These are phyloP conservation scores for Cotesia vestalis DNA, from an alignment of 1,140 invertebrate genomes.

Conservation along the genomic window DNA sequence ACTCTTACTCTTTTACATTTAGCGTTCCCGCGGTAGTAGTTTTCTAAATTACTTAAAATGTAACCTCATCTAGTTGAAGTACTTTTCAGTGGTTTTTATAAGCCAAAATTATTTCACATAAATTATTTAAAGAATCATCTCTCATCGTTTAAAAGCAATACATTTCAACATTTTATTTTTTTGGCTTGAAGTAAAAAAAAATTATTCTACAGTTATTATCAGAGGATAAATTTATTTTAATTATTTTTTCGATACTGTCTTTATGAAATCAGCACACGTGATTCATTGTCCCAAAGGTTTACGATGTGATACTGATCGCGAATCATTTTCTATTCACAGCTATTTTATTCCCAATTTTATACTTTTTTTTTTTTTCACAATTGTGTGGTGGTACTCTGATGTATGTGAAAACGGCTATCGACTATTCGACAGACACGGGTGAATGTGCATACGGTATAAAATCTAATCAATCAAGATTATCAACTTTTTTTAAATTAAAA, in stretches of 20 bases:
- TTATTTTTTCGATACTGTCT: slow-evolving; percentile 15
- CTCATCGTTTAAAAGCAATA: no score
- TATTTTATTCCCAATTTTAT: neutral
- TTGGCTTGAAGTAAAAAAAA: no score
- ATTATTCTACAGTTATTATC: no score
- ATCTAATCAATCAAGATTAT: slow-evolving; percentile 15
- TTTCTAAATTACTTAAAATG: slow-evolving; percentile 44
- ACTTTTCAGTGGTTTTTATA: slow-evolving; percentile 33
- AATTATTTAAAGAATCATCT: slow-evolving; percentile 28
- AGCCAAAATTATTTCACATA: slow-evolving; percentile 4
- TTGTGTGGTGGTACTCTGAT: slow-evolving; percentile 19
- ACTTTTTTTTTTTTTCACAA: neutral
- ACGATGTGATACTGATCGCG: slow-evolving; percentile 11
- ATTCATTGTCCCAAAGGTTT: slow-evolving; percentile 3
- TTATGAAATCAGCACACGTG: slow-evolving; percentile 24
- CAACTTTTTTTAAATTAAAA: neutral
- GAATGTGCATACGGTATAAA: slow-evolving; percentile 1
- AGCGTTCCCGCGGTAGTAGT: slow-evolving; percentile 19
- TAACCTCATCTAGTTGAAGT: slow-evolving; percentile 24
- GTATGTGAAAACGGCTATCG: slow-evolving; percentile 19
- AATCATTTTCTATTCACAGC: neutral
- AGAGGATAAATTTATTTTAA: slow-evolving; percentile 9
- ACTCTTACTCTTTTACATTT: slow-evolving; percentile 21
- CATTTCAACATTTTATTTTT: no score
- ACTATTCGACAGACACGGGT: slow-evolving; percentile 16